A percentile compares a stretch with the other conserved stretches of the same genome.
phyloP scores from a whole-genome alignment of 2,113 vertebrate species.

The Danio rerio region GRCz12tu NC_133182.1:38133501-38134000 shows the following conservation, averaged over 20 bases:
- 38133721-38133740: conserved; percentile 41
- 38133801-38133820: not conserved
- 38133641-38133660: not conserved
- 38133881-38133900: too few relatives aligned
- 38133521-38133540: not conserved
- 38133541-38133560: not conserved
- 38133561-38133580: not conserved
- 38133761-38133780: conserved; percentile 14
- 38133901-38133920: too few relatives aligned
- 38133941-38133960: too few relatives aligned
- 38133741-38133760: not conserved
- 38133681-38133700: not conserved
- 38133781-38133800: not conserved
- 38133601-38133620: not conserved
- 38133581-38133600: not conserved
- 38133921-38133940: too few relatives aligned
- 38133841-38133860: too few relatives aligned
- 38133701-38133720: not conserved
- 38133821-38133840: too few relatives aligned
- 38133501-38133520: conserved; percentile 13
- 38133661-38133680: not conserved
- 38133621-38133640: conserved; percentile 24
- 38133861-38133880: too few relatives aligned
- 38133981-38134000: too few relatives aligned
- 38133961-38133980: too few relatives aligned